Percentiles rank a stretch among this genome's conserved stretches.
Evolutionary conservation across 2,888 invertebrate genomes (phyloP).

Genomic region (Sphaeridia pumilis): DNA sequence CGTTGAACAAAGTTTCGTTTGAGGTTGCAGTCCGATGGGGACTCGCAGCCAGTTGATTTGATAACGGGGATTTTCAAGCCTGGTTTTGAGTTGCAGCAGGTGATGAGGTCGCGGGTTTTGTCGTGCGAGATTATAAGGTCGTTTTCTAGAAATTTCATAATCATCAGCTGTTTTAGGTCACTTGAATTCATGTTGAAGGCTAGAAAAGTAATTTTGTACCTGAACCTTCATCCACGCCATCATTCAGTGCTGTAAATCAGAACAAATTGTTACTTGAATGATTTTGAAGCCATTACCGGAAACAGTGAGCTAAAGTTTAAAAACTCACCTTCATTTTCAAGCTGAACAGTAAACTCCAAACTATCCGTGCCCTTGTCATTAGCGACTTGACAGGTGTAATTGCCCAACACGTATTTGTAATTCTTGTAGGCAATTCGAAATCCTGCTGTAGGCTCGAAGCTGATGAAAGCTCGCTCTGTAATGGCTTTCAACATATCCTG

Average conservation of each 20-base stretch:
- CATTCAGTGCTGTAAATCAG: no score
- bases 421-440: conserved; percentile 25
- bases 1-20: not conserved
- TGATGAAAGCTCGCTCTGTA: conserved; percentile 12
- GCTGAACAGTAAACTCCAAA: not conserved
- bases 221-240: no score
- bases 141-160: not conserved
- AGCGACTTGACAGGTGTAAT: conserved; percentile 10
- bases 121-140: not conserved
- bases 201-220: no score
- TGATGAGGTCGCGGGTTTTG: not conserved
- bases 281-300: no score
- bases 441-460: conserved; percentile 21
- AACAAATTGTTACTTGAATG: no score
- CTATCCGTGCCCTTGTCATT: not conserved
- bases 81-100: not conserved
- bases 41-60: not conserved
- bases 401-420: conserved; percentile 17
- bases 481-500: conserved; percentile 21
- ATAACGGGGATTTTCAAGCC: not conserved
- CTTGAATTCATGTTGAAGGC: no score
- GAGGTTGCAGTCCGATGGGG: not conserved
- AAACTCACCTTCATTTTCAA: no score
- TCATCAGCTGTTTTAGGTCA: no score
- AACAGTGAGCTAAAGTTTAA: no score